Conservation (phyloP, 2,797 vertebrate genomes). For the Falco cherrug region DNA sequence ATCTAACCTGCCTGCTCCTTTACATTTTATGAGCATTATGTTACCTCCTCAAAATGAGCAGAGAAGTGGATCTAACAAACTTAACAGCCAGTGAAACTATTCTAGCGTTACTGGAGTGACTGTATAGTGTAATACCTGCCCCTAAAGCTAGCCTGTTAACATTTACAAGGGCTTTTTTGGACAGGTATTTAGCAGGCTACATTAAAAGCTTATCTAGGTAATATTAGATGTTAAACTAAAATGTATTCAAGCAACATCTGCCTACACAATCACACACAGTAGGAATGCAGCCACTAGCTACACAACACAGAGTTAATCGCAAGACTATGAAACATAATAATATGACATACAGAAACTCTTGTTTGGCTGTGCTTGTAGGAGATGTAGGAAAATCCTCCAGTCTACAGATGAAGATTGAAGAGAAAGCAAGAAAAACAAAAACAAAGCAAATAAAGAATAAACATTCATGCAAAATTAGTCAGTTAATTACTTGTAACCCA, state of each 20-base stretch:
- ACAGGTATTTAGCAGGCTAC: not conserved
- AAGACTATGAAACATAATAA: slow-evolving; percentile 71
- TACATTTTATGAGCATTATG: not conserved
- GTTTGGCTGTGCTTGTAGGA: slow-evolving; percentile 99
- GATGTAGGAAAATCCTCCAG: slow-evolving; percentile 99
- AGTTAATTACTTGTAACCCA: slow-evolving; percentile 70
- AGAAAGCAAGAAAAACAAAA: slow-evolving; percentile 82
- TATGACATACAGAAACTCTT: slow-evolving; percentile 99
- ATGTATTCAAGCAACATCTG: slow-evolving; percentile 5
- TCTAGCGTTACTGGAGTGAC: not conserved
- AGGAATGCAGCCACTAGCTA: slow-evolving; percentile 62
- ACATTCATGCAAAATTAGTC: slow-evolving; percentile 69
- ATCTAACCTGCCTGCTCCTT: not conserved
- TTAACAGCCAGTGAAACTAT: not conserved
- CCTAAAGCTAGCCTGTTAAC: not conserved
- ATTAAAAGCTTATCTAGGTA: not conserved
- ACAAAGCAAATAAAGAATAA: slow-evolving; percentile 80
- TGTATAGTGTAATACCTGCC: not conserved
- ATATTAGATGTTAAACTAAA: not conserved
- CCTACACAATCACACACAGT: slow-evolving; percentile 59
- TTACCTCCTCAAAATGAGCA: not conserved
- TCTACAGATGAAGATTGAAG: slow-evolving; percentile 85
- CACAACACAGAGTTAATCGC: slow-evolving; percentile 64
- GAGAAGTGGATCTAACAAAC: not conserved
- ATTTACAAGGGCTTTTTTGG: not conserved